A percentile compares a stretch with the other conserved stretches of the same genome.
These are phyloP conservation scores for Cotesia glomerata DNA, from an alignment of 1,140 invertebrate genomes.

Conservation along the genomic window DNA sequence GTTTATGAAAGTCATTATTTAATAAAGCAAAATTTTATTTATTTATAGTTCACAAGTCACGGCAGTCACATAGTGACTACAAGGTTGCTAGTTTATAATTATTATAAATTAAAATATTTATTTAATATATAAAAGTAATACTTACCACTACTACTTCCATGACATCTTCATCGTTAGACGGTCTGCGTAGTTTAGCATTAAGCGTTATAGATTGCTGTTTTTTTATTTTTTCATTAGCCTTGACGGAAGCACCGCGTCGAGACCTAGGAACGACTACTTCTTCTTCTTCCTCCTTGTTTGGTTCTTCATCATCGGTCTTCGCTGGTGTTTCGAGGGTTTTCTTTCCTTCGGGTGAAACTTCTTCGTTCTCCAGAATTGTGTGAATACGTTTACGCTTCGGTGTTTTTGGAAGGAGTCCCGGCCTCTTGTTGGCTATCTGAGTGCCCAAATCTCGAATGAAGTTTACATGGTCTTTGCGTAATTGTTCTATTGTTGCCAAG, in stretches of 20 bases:
- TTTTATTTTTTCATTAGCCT: slow-evolving; percentile 46
- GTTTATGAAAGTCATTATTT: too few species aligned
- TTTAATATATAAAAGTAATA: background rate
- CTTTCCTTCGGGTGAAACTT: slow-evolving; percentile 9
- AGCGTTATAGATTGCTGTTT: slow-evolving; percentile 43
- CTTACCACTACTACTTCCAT: background rate
- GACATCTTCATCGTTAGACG: slow-evolving; percentile 19
- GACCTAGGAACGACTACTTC: slow-evolving; percentile 8
- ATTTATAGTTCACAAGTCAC: too few species aligned
- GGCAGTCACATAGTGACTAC: too few species aligned
- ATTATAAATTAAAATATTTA: too few species aligned
- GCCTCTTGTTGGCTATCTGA: slow-evolving; percentile 39
- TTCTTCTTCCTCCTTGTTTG: background rate
- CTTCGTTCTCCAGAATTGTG: slow-evolving; percentile 52
- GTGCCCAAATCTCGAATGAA: slow-evolving; percentile 23
- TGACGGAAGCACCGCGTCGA: slow-evolving; percentile 46
- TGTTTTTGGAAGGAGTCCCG: slow-evolving; percentile 51
- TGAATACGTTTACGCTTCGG: slow-evolving; percentile 53
- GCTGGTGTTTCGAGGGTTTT: background rate
- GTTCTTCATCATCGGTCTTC: background rate
- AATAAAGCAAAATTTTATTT: too few species aligned
- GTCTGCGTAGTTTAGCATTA: slow-evolving; percentile 36
- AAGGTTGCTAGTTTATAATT: too few species aligned
- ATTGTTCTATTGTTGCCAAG: background rate
- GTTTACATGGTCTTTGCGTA: background rate